Evolutionary conservation across 37 sponge, comb jelly and placozoan genomes (phyloP), one percentile per base, ranked within the genome.

Genomic region (Chondrilla cf. caribensis): DNA sequence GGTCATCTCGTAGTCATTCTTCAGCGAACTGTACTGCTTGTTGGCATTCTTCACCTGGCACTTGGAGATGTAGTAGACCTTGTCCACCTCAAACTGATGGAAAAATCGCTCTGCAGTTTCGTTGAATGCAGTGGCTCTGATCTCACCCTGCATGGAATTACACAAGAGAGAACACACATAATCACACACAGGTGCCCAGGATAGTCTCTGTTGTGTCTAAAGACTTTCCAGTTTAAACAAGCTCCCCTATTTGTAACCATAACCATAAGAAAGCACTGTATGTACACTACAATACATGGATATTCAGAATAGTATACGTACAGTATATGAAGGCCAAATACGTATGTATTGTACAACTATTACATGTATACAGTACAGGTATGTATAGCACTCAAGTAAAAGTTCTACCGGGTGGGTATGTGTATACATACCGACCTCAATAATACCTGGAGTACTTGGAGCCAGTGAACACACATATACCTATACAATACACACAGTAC

Each of bases 1-100:
- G 0, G 54, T 67, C 80, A 96, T 54, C 58, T 96, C 97, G 57
- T 96, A 96, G 70, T 96, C 97, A 54, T 93, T 93, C 82, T 93
- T 96, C 36, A 90, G 60, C 24, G 87, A 82, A 36, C 91, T 89
- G 78, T 60, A 96, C 84, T 93, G 82, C 65, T 91, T 96, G 84
- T 93, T 93, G 47, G 97, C 97, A 14, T 94, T 87, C 73, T 87
- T 90, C 57, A 96, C 81, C n/a, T 84, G 58, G 31, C 92, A 88
- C 37, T 82, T 38, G 36, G 89, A 83, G 22, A 96, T 58, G 85
- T 79, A 93, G 86, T 90, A 93, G 32, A 96, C 86, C 84, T 97
- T 91, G 58, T 86, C 90, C 79, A 84, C 26, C 40, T 95, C 96
- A 25, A 97, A 59, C 25, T 81, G 8, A 31, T 81, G 77, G 55